These are phyloP conservation scores for Gracilinanus agilis DNA, from an alignment of 2,113 vertebrate species.

Conservation along the genomic window DNA sequence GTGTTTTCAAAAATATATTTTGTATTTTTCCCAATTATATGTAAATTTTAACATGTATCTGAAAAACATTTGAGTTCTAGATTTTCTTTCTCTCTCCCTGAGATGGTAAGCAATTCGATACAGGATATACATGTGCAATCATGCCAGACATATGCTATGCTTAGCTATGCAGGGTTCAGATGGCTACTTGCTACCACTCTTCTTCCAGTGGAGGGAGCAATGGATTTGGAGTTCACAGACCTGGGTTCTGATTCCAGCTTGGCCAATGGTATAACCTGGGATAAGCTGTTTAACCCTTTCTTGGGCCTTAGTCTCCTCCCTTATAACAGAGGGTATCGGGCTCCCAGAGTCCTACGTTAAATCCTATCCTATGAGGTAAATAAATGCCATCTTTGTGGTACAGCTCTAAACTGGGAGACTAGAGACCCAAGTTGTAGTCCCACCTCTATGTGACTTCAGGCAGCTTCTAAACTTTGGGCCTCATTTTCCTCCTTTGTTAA, in stretches of 20 bases:
- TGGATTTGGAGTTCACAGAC: background rate
- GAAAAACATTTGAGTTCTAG: too few species aligned
- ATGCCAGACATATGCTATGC: too few species aligned
- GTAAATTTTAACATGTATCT: too few species aligned
- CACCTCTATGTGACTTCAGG: background rate
- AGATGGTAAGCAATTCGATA: too few species aligned
- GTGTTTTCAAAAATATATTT: constrained; percentile 10
- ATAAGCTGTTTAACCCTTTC: background rate
- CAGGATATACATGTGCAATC: too few species aligned
- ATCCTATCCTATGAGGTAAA: background rate
- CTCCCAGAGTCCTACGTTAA: background rate
- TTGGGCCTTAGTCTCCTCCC: background rate
- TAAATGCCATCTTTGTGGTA: background rate
- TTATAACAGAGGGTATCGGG: background rate
- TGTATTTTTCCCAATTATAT: background rate
- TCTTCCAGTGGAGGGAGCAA: background rate
- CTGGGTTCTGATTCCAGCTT: background rate
- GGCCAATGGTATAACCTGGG: background rate
- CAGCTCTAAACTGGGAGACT: background rate
- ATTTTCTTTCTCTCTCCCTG: too few species aligned
- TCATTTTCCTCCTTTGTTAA: background rate
- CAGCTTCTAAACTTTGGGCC: background rate
- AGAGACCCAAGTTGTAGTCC: background rate
- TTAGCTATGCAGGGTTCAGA: constrained; percentile 39
- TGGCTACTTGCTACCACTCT: constrained; percentile 32